phyloP scores from a whole-genome alignment of 1,140 invertebrate genomes.

The Armadillidium nasatum region DNA sequence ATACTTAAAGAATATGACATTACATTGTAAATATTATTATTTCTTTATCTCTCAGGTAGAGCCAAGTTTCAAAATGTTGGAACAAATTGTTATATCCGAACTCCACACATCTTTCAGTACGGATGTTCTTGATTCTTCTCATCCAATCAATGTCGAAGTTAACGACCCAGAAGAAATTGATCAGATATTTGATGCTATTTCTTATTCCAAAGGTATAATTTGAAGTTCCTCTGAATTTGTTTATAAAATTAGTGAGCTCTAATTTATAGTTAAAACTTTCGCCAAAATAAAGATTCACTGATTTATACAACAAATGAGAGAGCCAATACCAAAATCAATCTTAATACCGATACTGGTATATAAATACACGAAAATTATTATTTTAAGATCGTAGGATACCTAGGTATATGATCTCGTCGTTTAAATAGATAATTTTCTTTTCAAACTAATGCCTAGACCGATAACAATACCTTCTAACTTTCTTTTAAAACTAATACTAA shows the following conservation, averaged over 20 bases:
- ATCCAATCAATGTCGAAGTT: conserved; percentile 84
- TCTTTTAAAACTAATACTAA: too few species aligned
- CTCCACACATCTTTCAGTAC: conserved; percentile 77
- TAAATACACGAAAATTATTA: background rate
- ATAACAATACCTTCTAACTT: too few species aligned
- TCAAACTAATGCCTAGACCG: too few species aligned
- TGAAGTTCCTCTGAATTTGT: conserved; percentile 41
- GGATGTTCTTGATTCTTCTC: conserved; percentile 80
- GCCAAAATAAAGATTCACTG: background rate
- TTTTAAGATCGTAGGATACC: background rate
- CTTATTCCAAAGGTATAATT: conserved; percentile 75
- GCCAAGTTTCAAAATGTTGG: conserved; percentile 31
- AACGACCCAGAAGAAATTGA: conserved; percentile 84
- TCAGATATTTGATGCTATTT: conserved; percentile 91
- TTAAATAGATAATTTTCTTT: too few species aligned
- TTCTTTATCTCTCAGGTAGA: conserved; percentile 22
- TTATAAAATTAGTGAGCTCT: background rate
- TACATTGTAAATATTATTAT: too few species aligned
- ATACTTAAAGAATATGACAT: too few species aligned
- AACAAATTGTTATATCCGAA: conserved; percentile 26
- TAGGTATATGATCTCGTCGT: too few species aligned
- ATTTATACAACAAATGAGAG: too few species aligned
- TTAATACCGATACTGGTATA: background rate
- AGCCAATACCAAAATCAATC: too few species aligned
- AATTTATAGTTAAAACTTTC: background rate